phyloP scores from a whole-genome alignment of 2,797 vertebrate genomes.

The Acanthiza pusilla region DNA sequence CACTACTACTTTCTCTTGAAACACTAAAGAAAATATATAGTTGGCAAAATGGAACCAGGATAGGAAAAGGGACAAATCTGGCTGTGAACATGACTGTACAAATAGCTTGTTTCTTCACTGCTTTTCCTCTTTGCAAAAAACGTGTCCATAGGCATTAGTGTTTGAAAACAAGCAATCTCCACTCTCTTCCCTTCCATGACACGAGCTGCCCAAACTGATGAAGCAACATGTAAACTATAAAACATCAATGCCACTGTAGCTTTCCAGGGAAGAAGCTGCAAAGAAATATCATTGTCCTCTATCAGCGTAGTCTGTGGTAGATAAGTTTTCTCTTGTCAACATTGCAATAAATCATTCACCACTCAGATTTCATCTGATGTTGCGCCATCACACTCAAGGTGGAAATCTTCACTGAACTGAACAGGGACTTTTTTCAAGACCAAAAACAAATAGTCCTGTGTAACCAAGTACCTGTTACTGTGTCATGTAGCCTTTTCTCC shows the following conservation, averaged over 20 bases:
- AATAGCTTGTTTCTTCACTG: neutral
- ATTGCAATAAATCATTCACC: slow-evolving; percentile 29
- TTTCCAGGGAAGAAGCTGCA: slow-evolving; percentile 26
- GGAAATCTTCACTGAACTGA: neutral
- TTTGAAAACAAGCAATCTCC: neutral
- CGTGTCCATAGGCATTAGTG: neutral
- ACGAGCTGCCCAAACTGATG: slow-evolving; percentile 5
- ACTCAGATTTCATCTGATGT: neutral
- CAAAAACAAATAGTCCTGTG: neutral
- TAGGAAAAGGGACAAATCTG: neutral
- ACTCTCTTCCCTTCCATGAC: neutral
- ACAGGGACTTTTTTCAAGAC: neutral
- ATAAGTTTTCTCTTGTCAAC: neutral
- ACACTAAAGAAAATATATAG: neutral
- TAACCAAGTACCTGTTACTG: neutral
- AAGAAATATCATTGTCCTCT: slow-evolving; percentile 2
- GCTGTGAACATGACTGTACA: neutral
- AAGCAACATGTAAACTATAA: neutral
- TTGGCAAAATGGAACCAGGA: neutral
- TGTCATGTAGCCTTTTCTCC: neutral
- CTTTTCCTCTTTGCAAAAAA: neutral
- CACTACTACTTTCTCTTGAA: neutral
- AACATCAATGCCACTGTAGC: neutral
- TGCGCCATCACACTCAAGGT: neutral
- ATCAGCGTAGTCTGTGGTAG: neutral